These are phyloP conservation scores for Urophycis tenuis DNA, from an alignment of 2,797 vertebrate genomes.

Conservation along the genomic window DNA sequence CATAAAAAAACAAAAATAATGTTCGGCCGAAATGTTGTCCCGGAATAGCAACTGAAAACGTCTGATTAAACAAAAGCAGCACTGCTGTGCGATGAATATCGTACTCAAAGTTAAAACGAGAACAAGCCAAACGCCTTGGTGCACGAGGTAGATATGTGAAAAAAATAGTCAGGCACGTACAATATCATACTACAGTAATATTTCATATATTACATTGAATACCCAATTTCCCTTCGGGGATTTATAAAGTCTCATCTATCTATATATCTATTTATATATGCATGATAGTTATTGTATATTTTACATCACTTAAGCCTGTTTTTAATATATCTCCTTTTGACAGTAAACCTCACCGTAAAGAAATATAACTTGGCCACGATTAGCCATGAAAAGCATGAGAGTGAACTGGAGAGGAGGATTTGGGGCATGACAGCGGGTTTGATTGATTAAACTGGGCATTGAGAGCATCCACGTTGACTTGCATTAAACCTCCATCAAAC, in stretches of 20 bases:
- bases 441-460: neutral
- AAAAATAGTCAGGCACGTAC: too few relatives aligned
- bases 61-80: neutral
- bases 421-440: neutral
- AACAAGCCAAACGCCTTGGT: neutral
- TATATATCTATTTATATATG: too few relatives aligned
- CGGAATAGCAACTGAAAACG: neutral
- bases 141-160: neutral
- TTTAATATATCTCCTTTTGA: neutral
- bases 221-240: too few relatives aligned
- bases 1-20: neutral
- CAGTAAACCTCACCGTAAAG: neutral
- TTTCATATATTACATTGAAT: neutral
- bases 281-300: neutral
- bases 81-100: neutral
- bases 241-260: too few relatives aligned
- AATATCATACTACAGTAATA: neutral
- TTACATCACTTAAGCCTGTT: neutral
- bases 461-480: neutral
- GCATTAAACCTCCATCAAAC: conserved; percentile 1
- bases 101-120: neutral
- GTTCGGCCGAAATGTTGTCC: too few relatives aligned
- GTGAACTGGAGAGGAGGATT: neutral
- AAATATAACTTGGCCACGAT: neutral
- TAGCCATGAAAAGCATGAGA: neutral